Conservation (phyloP, 2,113 vertebrate species). For the Bubo scandiacus region DNA sequence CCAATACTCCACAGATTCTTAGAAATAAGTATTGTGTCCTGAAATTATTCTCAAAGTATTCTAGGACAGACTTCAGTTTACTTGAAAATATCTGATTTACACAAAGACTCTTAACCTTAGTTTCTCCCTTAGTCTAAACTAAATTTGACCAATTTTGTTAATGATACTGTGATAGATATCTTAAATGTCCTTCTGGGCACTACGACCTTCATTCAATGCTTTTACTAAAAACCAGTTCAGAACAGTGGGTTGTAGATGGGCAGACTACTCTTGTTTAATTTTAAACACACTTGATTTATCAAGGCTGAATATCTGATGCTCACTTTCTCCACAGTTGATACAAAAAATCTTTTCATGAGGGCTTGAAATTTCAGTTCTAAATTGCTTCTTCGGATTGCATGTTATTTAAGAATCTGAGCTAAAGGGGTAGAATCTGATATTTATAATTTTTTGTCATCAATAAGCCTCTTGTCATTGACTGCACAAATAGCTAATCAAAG, state of each 20-base stretch:
- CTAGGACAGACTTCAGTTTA: background rate
- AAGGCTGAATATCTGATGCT: background rate
- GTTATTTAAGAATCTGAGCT: background rate
- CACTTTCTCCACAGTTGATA: background rate
- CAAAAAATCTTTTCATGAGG: background rate
- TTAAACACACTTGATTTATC: background rate
- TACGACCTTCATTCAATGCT: background rate
- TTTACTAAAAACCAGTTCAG: background rate
- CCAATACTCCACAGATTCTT: background rate
- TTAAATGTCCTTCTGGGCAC: background rate
- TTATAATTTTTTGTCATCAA: background rate
- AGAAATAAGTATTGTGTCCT: background rate
- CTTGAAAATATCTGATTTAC: background rate
- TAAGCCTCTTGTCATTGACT: background rate
- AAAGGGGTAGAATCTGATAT: background rate
- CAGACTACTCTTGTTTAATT: background rate
- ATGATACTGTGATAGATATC: background rate
- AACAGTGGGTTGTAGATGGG: background rate
- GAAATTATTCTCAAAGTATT: background rate
- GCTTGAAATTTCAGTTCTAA: background rate
- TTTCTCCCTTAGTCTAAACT: background rate
- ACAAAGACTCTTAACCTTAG: background rate
- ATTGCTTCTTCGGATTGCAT: background rate
- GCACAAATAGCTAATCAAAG: background rate
- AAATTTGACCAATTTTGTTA: background rate